Percentiles rank a stretch among this genome's conserved stretches.
These are phyloP conservation scores for Siderastrea siderea DNA, from an alignment of 92 coral and sea anemone species.

Conservation along the genomic window DNA sequence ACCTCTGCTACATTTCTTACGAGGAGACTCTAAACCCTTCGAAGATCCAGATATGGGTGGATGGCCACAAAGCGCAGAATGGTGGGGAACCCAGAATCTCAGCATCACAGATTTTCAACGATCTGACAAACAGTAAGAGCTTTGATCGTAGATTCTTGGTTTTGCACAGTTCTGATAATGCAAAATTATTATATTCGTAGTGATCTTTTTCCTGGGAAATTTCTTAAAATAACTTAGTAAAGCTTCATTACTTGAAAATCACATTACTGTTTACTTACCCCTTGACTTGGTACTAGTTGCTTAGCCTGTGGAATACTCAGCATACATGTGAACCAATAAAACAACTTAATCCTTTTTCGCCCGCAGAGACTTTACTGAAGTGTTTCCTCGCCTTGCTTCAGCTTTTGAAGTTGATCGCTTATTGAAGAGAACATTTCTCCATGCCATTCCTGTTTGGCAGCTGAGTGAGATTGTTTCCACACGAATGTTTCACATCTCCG, in stretches of 20 bases:
- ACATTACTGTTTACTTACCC: no score
- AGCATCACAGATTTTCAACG: constrained; percentile 5
- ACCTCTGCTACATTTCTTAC: constrained; percentile 81
- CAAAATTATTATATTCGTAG: no score
- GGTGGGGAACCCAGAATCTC: constrained; percentile 53
- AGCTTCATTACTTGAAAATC: no score
- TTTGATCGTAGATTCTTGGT: no score
- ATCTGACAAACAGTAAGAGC: constrained; percentile 23
- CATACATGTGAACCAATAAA: no score
- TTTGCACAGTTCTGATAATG: no score
- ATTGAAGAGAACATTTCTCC: constrained; percentile 67
- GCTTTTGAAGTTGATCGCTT: constrained; percentile 74
- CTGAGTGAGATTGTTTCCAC: constrained; percentile 33
- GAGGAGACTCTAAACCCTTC: constrained; percentile 69
- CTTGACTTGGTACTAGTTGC: no score
- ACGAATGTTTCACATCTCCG: constrained; percentile 53
- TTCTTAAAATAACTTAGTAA: no score
- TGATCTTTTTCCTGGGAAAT: no score
- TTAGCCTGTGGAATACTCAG: no score
- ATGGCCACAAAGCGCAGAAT: constrained; percentile 29
- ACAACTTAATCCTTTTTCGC: not conserved
- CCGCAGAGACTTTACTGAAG: constrained; percentile 19
- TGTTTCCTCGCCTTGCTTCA: constrained; percentile 46
- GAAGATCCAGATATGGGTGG: constrained; percentile 48
- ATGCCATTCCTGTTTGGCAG: constrained; percentile 53